These are phyloP conservation scores for Eubucco bourcierii DNA, from an alignment of 2,113 vertebrate genomes.

Conservation along the genomic window DNA sequence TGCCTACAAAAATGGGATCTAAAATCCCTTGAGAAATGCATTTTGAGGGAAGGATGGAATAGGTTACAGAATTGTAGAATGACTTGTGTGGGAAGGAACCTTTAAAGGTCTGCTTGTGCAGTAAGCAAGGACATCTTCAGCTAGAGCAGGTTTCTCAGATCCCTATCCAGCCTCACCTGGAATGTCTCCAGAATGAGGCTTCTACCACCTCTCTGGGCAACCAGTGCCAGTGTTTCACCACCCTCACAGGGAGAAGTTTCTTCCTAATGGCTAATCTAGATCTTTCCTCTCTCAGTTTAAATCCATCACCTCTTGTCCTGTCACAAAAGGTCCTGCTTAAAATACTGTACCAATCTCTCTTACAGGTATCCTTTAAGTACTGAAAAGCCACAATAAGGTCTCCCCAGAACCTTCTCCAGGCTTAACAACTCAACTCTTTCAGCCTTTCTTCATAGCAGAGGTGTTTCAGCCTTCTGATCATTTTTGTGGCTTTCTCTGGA, in stretches of 20 bases:
- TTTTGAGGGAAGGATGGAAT: accelerated
- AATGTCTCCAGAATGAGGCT: neutral
- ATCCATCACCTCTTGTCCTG: neutral
- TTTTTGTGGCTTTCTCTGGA: neutral
- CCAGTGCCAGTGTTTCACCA: neutral
- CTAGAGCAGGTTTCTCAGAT: neutral
- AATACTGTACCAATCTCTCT: neutral
- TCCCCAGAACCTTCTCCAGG: neutral
- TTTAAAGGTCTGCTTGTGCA: neutral
- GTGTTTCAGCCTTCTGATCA: neutral
- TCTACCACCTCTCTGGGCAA: neutral
- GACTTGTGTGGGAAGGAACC: neutral
- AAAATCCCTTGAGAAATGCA: neutral
- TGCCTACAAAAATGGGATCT: neutral
- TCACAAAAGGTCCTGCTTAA: neutral
- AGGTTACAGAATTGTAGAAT: neutral
- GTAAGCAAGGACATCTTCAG: neutral
- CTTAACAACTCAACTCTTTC: neutral
- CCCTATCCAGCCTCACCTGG: neutral
- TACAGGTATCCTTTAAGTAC: neutral
- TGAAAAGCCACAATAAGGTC: neutral
- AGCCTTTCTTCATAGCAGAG: neutral
- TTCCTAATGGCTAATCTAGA: neutral
- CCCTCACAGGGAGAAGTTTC: neutral
- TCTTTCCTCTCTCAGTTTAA: neutral